Evolutionary conservation across 2,797 vertebrate species (phyloP).

Genomic region (Bufotes viridis): DNA sequence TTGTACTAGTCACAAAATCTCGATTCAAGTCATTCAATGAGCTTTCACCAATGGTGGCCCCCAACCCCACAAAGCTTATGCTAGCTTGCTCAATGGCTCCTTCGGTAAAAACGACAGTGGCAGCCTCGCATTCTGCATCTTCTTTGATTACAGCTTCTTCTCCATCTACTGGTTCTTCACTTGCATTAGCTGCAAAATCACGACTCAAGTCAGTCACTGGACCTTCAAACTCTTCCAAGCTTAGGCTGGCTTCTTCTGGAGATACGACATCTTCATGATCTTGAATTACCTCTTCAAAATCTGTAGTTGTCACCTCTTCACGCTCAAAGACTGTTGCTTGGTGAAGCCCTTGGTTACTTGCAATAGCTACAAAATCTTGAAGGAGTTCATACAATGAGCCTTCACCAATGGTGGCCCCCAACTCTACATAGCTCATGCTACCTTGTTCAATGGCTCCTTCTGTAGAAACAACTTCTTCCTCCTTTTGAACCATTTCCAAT

Average conservation of each 20-base stretch:
- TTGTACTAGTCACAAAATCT: too few species aligned
- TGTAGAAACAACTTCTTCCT: neutral
- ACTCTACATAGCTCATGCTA: neutral
- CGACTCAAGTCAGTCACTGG: neutral
- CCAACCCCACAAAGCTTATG: too few species aligned
- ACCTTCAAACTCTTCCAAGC: neutral
- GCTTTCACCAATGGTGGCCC: too few species aligned
- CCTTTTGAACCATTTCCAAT: too few species aligned
- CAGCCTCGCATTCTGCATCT: neutral
- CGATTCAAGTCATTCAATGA: too few species aligned
- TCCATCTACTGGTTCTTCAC: neutral
- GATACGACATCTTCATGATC: neutral
- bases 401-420: neutral
- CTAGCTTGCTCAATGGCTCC: too few species aligned
- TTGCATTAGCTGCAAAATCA: neutral
- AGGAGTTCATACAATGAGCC: neutral
- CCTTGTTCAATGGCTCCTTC: neutral
- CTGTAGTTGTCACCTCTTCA: neutral
- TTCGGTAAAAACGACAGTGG: neutral
- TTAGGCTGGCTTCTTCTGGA: neutral
- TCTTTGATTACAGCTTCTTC: too few species aligned
- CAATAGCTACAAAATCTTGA: neutral
- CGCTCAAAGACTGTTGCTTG: neutral
- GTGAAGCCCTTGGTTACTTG: neutral
- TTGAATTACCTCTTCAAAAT: neutral